phyloP scores from a whole-genome alignment of 2,113 vertebrate genomes.

The Origma solitaria region DNA sequence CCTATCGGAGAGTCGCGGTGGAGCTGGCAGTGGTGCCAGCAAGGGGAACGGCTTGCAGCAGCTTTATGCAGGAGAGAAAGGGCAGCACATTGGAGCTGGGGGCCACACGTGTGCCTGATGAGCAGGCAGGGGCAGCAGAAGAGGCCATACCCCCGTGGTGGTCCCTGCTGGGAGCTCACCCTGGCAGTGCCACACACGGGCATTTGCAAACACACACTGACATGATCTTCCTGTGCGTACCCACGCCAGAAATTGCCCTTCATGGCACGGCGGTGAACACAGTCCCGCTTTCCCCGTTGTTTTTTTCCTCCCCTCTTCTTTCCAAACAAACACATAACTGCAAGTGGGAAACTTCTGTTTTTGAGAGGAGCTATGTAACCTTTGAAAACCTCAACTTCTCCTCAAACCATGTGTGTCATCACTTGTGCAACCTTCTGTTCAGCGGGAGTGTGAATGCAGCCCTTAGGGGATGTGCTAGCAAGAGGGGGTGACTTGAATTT shows the following conservation, averaged over 20 bases:
- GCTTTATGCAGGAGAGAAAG: neutral
- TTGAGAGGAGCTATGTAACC: neutral
- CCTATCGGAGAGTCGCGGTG: neutral
- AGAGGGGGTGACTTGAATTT: neutral
- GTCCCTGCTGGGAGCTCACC: neutral
- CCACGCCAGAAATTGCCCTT: neutral
- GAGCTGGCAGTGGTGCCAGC: neutral
- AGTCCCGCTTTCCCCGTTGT: neutral
- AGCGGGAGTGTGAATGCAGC: constrained; percentile 16
- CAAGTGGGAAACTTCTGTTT: constrained; percentile 8
- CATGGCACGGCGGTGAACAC: rapidly evolving
- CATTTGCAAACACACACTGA: rapidly evolving
- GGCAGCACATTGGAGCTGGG: rapidly evolving
- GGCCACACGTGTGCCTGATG: rapidly evolving
- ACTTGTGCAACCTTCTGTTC: constrained; percentile 38
- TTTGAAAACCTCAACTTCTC: constrained; percentile 14
- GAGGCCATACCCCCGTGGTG: rapidly evolving
- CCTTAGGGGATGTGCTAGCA: neutral
- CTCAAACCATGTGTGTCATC: neutral
- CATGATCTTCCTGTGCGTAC: rapidly evolving
- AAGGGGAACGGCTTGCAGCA: neutral
- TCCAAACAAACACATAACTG: neutral
- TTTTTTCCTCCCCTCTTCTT: neutral
- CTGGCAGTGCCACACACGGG: neutral
- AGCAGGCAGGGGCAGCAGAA: neutral